Conservation (phyloP, 2,888 invertebrate genomes). For the Erebia palarica region DNA sequence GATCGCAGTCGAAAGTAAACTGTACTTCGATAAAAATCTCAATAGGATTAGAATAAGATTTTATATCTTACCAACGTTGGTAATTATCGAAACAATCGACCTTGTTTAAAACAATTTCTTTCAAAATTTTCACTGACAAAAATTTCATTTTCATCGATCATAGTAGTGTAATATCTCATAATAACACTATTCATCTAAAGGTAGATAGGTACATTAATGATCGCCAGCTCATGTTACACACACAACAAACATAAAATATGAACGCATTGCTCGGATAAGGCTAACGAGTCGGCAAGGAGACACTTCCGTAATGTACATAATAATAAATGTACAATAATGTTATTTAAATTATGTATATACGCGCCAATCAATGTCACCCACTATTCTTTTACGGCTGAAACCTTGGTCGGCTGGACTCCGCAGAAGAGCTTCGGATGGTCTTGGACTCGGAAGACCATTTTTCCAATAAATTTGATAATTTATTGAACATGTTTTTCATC, state of each 20-base stretch:
- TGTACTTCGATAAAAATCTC: not conserved
- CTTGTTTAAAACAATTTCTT: too few relatives aligned
- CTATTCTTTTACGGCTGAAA: slow-evolving; percentile 63
- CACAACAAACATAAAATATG: slow-evolving; percentile 46
- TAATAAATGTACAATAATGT: slow-evolving; percentile 56
- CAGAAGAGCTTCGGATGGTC: slow-evolving; percentile 39
- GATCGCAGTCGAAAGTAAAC: not conserved
- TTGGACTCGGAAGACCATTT: slow-evolving; percentile 35
- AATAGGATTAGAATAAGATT: too few relatives aligned
- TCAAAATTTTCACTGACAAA: too few relatives aligned
- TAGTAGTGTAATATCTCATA: too few relatives aligned
- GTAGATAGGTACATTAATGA: slow-evolving; percentile 4
- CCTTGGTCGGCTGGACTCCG: slow-evolving; percentile 63
- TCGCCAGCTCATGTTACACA: slow-evolving; percentile 31
- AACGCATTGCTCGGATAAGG: slow-evolving; percentile 64
- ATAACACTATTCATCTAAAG: not conserved
- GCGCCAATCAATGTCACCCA: slow-evolving; percentile 66
- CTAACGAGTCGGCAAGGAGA: slow-evolving; percentile 57
- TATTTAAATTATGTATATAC: slow-evolving; percentile 62
- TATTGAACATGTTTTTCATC: not conserved
- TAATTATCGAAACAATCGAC: too few relatives aligned
- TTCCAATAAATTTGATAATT: not conserved
- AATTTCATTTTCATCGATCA: too few relatives aligned
- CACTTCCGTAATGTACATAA: slow-evolving; percentile 67
- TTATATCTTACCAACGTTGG: too few relatives aligned